Percentiles rank a stretch among this genome's conserved stretches.
phyloP scores from a whole-genome alignment of 2,797 vertebrate species.

The Pseudopleuronectes americanus region DNA sequence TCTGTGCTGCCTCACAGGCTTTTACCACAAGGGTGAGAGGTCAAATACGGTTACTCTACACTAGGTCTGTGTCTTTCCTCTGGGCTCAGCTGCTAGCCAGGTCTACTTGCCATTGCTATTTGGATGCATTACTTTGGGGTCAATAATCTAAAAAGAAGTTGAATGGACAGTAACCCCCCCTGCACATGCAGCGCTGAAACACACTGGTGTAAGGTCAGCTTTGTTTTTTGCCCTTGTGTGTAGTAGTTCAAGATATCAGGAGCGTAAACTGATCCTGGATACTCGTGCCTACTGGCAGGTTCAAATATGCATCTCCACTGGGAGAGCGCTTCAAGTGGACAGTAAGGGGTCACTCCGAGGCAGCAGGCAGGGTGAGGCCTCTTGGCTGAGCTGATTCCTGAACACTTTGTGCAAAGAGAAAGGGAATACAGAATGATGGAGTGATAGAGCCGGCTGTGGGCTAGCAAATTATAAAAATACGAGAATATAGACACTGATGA shows the following conservation, averaged over 20 bases:
- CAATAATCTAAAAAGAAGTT: constrained; percentile 69
- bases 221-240: constrained; percentile 52
- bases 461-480: constrained; percentile 69
- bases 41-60: constrained; percentile 71
- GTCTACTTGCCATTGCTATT: constrained; percentile 53
- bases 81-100: constrained; percentile 64
- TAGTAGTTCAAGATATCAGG: constrained; percentile 31
- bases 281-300: constrained; percentile 46
- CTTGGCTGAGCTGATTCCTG: constrained; percentile 40
- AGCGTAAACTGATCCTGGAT: constrained; percentile 55
- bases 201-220: constrained; percentile 50
- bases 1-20: constrained; percentile 68
- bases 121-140: constrained; percentile 70
- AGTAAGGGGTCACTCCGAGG: constrained; percentile 55
- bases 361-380: constrained; percentile 26
- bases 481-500: constrained; percentile 77
- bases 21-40: constrained; percentile 71
- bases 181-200: constrained; percentile 23
- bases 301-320: constrained; percentile 35
- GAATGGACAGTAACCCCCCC: constrained; percentile 48
- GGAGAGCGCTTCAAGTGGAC: constrained; percentile 50
- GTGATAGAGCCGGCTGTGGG: constrained; percentile 40
- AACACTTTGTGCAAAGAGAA: constrained; percentile 39
- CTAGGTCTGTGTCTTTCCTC: constrained; percentile 72
- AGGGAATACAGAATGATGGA: constrained; percentile 41